phyloP scores from a whole-genome alignment of 2,113 vertebrate species.

The Halcyon senegalensis region DNA sequence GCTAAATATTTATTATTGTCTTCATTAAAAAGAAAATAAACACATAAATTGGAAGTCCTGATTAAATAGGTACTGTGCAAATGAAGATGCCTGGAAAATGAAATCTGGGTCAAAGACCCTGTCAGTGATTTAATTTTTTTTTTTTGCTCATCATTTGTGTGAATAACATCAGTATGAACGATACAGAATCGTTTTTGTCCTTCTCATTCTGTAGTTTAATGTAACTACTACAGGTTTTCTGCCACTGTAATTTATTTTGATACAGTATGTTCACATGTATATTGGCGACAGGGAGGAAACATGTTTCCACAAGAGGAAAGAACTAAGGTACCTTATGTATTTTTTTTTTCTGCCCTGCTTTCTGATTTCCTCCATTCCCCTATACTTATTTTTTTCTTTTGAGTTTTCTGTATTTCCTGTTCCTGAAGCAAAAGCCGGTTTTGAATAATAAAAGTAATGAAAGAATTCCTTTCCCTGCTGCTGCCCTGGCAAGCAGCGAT shows the following conservation, averaged over 20 bases:
- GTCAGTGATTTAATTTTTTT: neutral
- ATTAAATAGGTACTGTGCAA: neutral
- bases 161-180: neutral
- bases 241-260: neutral
- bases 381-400: neutral
- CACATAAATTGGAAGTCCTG: neutral
- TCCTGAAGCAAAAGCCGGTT: accelerated
- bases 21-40: neutral
- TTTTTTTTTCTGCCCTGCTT: neutral
- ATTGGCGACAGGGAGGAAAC: neutral
- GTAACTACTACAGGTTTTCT: neutral
- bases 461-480: neutral
- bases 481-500: neutral
- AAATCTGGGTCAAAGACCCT: neutral
- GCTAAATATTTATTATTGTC: neutral
- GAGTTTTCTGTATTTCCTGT: neutral
- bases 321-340: accelerated
- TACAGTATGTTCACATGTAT: neutral
- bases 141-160: neutral
- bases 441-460: neutral
- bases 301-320: neutral
- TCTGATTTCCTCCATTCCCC: neutral
- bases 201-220: neutral
- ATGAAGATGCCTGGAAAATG: neutral
- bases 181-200: neutral